phyloP scores from a whole-genome alignment of 2,113 vertebrate genomes.

The Cisticola juncidis region DNA sequence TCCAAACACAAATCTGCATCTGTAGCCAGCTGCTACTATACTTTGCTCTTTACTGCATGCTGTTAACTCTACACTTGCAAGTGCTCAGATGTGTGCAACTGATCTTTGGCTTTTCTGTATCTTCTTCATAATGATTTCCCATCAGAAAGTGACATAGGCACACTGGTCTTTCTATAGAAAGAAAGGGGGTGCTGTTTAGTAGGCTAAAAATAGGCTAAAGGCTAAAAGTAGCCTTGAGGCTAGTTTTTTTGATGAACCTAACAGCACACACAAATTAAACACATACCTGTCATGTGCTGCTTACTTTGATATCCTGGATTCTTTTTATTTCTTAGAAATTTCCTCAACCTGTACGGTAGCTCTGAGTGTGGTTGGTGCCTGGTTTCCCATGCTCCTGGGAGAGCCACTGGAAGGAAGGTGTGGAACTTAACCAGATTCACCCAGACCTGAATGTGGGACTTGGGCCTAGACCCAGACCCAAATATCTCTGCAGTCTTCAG shows the following conservation, averaged over 20 bases:
- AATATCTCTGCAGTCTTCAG: not conserved
- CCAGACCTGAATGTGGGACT: not conserved
- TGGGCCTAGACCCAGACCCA: too few species aligned
- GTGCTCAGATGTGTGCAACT: not conserved
- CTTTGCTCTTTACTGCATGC: not conserved
- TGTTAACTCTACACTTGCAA: not conserved
- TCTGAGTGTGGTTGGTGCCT: not conserved
- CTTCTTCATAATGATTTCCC: not conserved
- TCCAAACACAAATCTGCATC: not conserved
- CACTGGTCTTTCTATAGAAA: not conserved
- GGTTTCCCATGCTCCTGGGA: not conserved
- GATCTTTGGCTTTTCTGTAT: not conserved
- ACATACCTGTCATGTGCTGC: not conserved
- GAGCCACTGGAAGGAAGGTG: not conserved
- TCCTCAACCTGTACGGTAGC: not conserved
- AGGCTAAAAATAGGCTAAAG: too few species aligned
- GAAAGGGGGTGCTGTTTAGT: not conserved
- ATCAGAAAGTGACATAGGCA: fast-evolving
- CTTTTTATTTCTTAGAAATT: not conserved
- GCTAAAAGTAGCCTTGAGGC: not conserved
- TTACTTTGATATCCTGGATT: not conserved
- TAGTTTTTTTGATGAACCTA: not conserved
- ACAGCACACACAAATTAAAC: not conserved
- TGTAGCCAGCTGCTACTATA: not conserved
- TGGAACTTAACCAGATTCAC: not conserved